A percentile compares a stretch with the other conserved stretches of the same genome.
Conservation (phyloP, 2,888 invertebrate species). For the Brachylomia viminalis region DNA sequence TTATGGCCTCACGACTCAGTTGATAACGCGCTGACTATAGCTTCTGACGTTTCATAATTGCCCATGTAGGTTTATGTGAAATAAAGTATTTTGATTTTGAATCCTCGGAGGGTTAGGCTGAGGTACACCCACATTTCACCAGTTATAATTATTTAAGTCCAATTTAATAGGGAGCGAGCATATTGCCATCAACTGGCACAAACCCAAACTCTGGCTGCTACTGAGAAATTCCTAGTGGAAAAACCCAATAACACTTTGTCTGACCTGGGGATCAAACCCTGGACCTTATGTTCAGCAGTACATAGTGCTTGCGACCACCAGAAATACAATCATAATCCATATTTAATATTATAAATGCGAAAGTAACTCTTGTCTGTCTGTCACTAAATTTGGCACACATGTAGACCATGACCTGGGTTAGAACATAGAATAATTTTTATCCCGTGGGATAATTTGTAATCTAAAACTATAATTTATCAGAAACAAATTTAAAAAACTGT, state of each 20-base stretch:
- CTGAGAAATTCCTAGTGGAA: neutral
- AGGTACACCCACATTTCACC: neutral
- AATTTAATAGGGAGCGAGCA: too few relatives aligned
- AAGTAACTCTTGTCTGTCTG: neutral
- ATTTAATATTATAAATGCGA: neutral
- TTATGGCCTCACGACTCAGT: too few relatives aligned
- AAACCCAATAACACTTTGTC: neutral
- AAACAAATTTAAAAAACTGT: neutral
- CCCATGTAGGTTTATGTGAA: too few relatives aligned
- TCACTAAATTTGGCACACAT: neutral
- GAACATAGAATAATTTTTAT: neutral
- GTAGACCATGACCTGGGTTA: neutral
- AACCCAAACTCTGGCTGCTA: neutral
- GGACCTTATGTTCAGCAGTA: neutral
- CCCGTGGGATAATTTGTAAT: neutral
- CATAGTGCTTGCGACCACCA: neutral
- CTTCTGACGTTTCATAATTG: too few relatives aligned
- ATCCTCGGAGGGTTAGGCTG: neutral
- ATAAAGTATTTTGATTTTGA: too few relatives aligned
- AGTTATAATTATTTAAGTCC: too few relatives aligned
- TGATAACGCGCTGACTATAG: too few relatives aligned
- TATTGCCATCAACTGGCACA: too few relatives aligned
- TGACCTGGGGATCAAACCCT: neutral
- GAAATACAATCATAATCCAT: neutral
- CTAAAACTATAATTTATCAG: neutral